Percentiles rank a stretch among this genome's conserved stretches.
Evolutionary conservation across 2,797 vertebrate genomes (phyloP).

Genomic region (Poeciliopsis presidionis): DNA sequence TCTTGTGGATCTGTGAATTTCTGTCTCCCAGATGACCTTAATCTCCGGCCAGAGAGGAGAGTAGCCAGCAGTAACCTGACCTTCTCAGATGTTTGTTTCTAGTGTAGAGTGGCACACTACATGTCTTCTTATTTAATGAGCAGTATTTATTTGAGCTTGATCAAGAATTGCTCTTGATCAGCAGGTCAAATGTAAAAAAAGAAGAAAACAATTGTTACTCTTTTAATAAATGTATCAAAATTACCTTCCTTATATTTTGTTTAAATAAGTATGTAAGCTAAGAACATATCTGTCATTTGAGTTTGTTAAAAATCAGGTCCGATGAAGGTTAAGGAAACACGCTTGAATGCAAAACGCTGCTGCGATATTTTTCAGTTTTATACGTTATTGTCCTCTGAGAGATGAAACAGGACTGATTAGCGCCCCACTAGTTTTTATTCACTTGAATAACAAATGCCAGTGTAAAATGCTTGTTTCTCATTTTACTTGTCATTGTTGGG

Average conservation of each 20-base stretch:
- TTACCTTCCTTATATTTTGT: neutral
- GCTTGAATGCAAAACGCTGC: neutral
- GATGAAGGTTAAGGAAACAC: neutral
- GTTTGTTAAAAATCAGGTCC: neutral
- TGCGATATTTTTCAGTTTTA: neutral
- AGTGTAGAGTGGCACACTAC: slow-evolving; percentile 29
- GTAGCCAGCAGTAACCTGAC: slow-evolving; percentile 57
- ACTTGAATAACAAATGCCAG: slow-evolving; percentile 8
- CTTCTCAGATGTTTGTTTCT: slow-evolving; percentile 61
- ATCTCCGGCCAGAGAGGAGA: slow-evolving; percentile 52
- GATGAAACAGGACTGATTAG: neutral
- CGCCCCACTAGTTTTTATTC: slow-evolving; percentile 11
- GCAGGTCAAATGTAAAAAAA: neutral
- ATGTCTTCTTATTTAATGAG: slow-evolving; percentile 29
- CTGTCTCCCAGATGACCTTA: slow-evolving; percentile 61
- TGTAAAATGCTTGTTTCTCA: neutral
- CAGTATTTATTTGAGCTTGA: neutral
- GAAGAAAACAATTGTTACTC: neutral
- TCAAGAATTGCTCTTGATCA: neutral
- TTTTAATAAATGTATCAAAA: neutral
- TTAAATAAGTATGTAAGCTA: neutral
- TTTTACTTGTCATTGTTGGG: neutral
- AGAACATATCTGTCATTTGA: neutral
- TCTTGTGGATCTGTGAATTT: slow-evolving; percentile 41
- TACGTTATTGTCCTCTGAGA: neutral